A percentile compares a stretch with the other conserved stretches of the same genome.
Conservation (phyloP, 2,113 vertebrate species). For the Phocoena phocoena region DNA sequence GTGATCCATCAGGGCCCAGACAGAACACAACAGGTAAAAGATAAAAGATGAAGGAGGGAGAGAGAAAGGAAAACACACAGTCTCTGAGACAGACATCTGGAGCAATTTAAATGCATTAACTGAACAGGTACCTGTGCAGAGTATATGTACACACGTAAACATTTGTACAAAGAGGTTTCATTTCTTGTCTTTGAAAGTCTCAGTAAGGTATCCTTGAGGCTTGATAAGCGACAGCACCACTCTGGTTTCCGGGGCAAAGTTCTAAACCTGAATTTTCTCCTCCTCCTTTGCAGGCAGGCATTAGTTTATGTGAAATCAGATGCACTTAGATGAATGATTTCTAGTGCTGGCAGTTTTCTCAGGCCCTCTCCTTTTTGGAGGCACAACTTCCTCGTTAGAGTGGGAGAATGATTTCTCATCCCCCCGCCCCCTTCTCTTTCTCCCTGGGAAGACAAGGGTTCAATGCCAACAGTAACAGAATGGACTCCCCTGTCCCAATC, state of each 20-base stretch:
- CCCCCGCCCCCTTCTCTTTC: not conserved
- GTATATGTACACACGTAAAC: no score
- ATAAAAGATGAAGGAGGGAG: not conserved
- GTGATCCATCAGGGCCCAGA: not conserved
- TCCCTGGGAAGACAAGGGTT: conserved; percentile 23
- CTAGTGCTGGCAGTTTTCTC: not conserved
- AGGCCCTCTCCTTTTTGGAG: not conserved
- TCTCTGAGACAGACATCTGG: not conserved
- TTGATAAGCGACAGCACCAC: not conserved
- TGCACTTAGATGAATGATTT: not conserved
- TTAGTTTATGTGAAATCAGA: not conserved
- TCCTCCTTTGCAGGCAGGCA: not conserved
- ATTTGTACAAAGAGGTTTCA: not conserved
- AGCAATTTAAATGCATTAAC: not conserved
- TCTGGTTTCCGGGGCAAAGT: not conserved
- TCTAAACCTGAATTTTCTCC: not conserved
- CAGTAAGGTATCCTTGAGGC: not conserved
- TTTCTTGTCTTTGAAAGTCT: not conserved
- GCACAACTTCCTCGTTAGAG: not conserved
- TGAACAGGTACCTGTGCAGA: not conserved
- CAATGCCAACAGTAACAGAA: conserved; percentile 33
- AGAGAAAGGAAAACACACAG: not conserved
- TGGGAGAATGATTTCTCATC: not conserved
- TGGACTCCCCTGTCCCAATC: not conserved
- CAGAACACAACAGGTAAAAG: not conserved